Conservation (phyloP, 2,113 vertebrate genomes). For the Corvus moneduloides region DNA sequence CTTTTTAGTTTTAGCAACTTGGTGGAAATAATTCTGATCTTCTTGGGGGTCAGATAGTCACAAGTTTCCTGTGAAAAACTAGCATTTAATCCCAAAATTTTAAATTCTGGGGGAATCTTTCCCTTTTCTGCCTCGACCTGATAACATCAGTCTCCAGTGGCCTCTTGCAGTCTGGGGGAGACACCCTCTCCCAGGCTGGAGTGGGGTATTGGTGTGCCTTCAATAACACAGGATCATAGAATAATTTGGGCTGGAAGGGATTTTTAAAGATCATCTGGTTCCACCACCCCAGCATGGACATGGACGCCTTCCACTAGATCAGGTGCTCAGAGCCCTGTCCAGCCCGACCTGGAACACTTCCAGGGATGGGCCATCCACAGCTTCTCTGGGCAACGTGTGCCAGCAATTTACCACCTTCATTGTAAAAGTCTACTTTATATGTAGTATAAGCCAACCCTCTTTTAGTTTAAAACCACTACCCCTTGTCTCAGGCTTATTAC, state of each 20-base stretch:
- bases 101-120: not conserved
- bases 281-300: not conserved
- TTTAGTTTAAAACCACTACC: not conserved
- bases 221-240: not conserved
- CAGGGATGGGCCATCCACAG: not conserved
- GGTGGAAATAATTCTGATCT: not conserved
- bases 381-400: not conserved
- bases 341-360: not conserved
- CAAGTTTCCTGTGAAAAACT: not conserved
- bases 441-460: not conserved
- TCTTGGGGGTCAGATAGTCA: not conserved
- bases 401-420: not conserved
- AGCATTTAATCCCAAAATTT: not conserved
- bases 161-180: not conserved
- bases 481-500: not conserved
- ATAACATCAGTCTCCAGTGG: not conserved
- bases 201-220: not conserved
- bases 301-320: not conserved
- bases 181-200: not conserved
- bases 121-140: not conserved
- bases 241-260: not conserved
- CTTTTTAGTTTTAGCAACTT: not conserved
- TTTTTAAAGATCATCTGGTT: not conserved
- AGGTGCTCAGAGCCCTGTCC: not conserved
- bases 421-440: not conserved